These are phyloP conservation scores for Myrmecophaga tridactyla DNA, from an alignment of 2,113 vertebrate species.

Conservation along the genomic window DNA sequence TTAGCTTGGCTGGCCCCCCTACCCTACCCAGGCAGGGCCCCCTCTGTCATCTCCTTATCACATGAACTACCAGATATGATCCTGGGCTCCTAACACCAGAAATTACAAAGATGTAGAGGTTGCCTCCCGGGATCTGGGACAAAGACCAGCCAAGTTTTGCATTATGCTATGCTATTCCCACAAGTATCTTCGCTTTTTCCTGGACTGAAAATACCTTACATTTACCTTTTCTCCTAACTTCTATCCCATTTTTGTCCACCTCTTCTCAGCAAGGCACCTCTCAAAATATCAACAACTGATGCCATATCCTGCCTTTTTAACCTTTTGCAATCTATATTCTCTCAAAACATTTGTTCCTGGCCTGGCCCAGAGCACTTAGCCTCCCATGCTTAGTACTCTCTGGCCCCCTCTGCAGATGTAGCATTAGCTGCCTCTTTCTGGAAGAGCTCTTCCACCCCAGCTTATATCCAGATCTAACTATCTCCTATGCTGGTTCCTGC, in stretches of 20 bases:
- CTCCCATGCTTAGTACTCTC: background rate
- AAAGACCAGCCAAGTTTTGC: too few species aligned
- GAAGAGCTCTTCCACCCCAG: background rate
- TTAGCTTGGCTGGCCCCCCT: too few species aligned
- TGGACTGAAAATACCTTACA: background rate
- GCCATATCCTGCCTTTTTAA: background rate
- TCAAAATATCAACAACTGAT: background rate
- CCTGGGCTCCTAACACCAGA: too few species aligned
- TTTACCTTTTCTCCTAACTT: background rate
- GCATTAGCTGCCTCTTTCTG: background rate
- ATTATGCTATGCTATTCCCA: too few species aligned
- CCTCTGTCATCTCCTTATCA: too few species aligned
- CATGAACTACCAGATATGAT: too few species aligned
- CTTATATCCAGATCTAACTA: background rate
- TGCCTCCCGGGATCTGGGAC: too few species aligned
- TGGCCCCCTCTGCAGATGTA: background rate
- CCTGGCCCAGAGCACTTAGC: background rate
- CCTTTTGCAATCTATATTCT: background rate
- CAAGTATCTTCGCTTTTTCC: background rate
- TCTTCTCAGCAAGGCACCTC: background rate
- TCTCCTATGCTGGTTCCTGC: background rate
- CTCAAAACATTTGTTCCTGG: background rate
- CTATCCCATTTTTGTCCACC: background rate
- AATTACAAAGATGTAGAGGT: too few species aligned
- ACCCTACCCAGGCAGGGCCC: too few species aligned